Conservation (phyloP, 2,113 vertebrate species). For the Nibea albiflora region DNA sequence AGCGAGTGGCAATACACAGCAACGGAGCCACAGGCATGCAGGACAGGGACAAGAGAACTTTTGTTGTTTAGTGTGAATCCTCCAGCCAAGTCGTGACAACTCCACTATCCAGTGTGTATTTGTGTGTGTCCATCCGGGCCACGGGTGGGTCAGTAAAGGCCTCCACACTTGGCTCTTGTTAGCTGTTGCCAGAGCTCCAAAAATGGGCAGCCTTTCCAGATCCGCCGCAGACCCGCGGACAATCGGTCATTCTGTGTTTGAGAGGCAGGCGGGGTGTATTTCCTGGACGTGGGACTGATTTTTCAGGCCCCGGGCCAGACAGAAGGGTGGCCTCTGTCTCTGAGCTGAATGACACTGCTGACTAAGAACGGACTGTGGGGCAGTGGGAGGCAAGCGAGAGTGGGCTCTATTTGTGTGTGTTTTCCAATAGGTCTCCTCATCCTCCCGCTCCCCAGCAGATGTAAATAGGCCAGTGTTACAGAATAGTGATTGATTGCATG, state of each 20-base stretch:
- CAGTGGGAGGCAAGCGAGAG: slow-evolving; percentile 62
- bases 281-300: slow-evolving; percentile 83
- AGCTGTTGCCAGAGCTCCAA: slow-evolving; percentile 77
- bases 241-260: slow-evolving; percentile 81
- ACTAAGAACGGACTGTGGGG: slow-evolving; percentile 65
- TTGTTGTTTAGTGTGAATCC: slow-evolving; percentile 72
- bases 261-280: slow-evolving; percentile 78
- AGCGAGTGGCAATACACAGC: slow-evolving; percentile 29
- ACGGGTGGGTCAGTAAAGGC: slow-evolving; percentile 62
- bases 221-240: slow-evolving; percentile 82
- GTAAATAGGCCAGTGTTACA: slow-evolving; percentile 72
- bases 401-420: slow-evolving; percentile 70
- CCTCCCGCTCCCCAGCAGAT: slow-evolving; percentile 46
- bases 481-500: slow-evolving; percentile 30
- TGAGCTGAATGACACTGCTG: slow-evolving; percentile 80
- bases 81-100: slow-evolving; percentile 70
- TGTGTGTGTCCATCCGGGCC: slow-evolving; percentile 70
- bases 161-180: slow-evolving; percentile 72
- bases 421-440: slow-evolving; percentile 72
- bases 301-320: slow-evolving; percentile 82
- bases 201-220: slow-evolving; percentile 84
- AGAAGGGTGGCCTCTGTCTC: slow-evolving; percentile 84
- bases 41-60: slow-evolving; percentile 61
- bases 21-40: slow-evolving; percentile 33
- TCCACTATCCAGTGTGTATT: slow-evolving; percentile 57